Evolutionary conservation across 2,797 vertebrate species (phyloP), one percentile per base, ranked within the genome.

Genomic region (Acanthurus tractus): DNA sequence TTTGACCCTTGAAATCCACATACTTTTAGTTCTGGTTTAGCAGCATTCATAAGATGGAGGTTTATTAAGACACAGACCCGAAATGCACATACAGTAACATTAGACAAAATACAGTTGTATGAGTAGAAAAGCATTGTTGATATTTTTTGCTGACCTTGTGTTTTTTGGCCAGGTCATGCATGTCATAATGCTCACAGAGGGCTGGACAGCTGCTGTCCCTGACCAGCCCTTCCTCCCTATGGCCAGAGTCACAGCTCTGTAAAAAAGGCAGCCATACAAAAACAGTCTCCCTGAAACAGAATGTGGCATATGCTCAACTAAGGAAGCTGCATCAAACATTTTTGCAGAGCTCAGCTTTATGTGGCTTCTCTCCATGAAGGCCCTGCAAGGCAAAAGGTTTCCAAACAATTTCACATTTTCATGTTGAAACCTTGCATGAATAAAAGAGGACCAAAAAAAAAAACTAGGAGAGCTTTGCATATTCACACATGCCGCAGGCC

Each of bases 401-500:
- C 95, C 93, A 93, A 96, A 95, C 90, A 81, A 89, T 92, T 94
- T 89, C 71, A 25, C 88, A 38, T 95, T 94, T 93, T 83, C 82
- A 94, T 89, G 88, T 93, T 92, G 79, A 91, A 92, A 88, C 70
- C 80, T 76, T 57, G 70, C 63, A 77, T 2, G 25, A 18, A 69
- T 22, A 46, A 54, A 57, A 4, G 83, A 52, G 9, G 11, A 4
- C 38, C 11, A 22, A 6, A 17, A 86, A 71, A 79, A 74, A 73
- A 45, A 79, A 52, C 13, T 2, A 22, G 44, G 49, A 52, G 76
- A 89, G 78, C 82, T 91, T 87, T 97, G 95, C 96, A 97, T 97
- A 96, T 97, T 96, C 94, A 95, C 81, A 76, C 93, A 89, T 80
- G 95, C 96, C 94, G 90, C 92, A 91, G 96, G 96, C 95, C 88